Percentiles rank a stretch among this genome's conserved stretches.
Evolutionary conservation across 1,140 invertebrate genomes (phyloP).

Genomic region (Philotrypesis tridentata): DNA sequence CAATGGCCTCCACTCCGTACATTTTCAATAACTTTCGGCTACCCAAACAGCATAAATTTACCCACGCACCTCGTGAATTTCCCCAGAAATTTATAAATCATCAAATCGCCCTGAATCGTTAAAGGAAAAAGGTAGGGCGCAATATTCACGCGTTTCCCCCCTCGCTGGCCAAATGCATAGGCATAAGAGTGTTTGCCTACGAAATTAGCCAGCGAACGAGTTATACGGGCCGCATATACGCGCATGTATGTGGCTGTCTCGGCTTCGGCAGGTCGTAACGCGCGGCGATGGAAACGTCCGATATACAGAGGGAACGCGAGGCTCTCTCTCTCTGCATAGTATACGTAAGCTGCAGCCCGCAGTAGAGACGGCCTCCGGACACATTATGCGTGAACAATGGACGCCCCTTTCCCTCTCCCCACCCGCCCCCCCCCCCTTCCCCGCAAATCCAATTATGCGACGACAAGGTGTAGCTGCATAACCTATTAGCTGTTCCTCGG

Average conservation of each 20-base stretch:
- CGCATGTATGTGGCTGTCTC: background rate
- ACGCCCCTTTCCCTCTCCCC: too few species aligned
- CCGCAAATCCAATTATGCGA: slow-evolving; percentile 35
- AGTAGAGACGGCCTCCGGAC: background rate
- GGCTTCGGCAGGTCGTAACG: background rate
- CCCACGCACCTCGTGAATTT: too few species aligned
- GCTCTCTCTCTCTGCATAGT: background rate
- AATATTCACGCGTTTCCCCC: too few species aligned
- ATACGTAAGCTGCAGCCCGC: background rate
- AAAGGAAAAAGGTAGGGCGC: too few species aligned
- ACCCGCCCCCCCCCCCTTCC: background rate
- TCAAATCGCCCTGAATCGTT: too few species aligned
- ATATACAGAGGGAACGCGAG: background rate
- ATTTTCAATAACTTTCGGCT: too few species aligned
- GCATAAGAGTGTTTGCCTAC: background rate
- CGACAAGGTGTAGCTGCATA: slow-evolving; percentile 10
- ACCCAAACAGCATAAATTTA: too few species aligned
- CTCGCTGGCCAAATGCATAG: too few species aligned
- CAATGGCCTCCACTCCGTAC: too few species aligned
- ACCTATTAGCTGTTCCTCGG: slow-evolving; percentile 22
- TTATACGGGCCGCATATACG: background rate
- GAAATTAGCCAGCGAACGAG: background rate
- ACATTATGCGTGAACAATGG: slow-evolving; percentile 39
- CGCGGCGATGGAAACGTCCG: background rate
- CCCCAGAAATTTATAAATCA: too few species aligned